phyloP scores from a whole-genome alignment of 2,888 invertebrate genomes.

The Panopea generosa region DNA sequence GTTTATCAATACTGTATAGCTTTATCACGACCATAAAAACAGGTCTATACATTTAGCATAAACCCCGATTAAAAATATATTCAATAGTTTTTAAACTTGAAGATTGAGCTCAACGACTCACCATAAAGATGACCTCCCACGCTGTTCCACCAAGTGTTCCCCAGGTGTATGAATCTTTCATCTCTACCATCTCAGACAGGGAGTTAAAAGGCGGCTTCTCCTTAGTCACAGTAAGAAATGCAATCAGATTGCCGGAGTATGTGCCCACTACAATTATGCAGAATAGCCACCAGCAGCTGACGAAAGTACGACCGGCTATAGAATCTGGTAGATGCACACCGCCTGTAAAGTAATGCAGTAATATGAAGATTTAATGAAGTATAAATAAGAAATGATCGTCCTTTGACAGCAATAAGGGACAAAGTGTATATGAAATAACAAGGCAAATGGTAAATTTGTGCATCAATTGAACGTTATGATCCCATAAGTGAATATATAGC shows the following conservation, averaged over 20 bases:
- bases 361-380: background rate
- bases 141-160: conserved; percentile 65
- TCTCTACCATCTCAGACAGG: conserved; percentile 64
- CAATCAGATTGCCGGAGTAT: conserved; percentile 80
- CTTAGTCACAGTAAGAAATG: conserved; percentile 78
- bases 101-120: conserved; percentile 39
- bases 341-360: conserved; percentile 44
- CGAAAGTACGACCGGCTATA: conserved; percentile 66
- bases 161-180: conserved; percentile 67
- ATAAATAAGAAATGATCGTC: background rate
- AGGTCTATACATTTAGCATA: too few relatives aligned
- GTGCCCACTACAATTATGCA: conserved; percentile 75
- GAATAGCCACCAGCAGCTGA: conserved; percentile 72
- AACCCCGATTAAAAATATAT: too few relatives aligned
- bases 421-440: background rate
- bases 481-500: too few relatives aligned
- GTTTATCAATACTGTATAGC: too few relatives aligned
- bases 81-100: too few relatives aligned
- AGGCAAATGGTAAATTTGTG: background rate
- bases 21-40: too few relatives aligned
- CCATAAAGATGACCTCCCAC: conserved; percentile 59
- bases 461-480: too few relatives aligned
- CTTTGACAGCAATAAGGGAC: too few relatives aligned
- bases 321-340: conserved; percentile 65
- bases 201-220: conserved; percentile 72